Evolutionary conservation across 2,888 invertebrate genomes (phyloP).

Genomic region (Hypsopygia costalis): DNA sequence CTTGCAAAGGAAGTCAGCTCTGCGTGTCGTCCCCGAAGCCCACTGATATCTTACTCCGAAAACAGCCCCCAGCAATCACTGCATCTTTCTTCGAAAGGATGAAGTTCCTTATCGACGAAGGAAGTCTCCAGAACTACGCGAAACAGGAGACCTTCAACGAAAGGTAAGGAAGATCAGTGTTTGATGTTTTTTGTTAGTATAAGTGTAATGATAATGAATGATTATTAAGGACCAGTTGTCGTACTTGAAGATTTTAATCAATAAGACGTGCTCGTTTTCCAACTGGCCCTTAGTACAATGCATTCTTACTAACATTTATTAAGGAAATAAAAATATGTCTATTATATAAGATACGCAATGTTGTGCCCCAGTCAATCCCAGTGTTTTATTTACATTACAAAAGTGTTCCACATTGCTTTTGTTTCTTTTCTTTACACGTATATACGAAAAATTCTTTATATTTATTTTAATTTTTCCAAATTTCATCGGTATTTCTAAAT

Average conservation of each 20-base stretch:
- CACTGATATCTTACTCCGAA: slow-evolving; percentile 95
- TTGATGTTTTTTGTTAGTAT: slow-evolving; percentile 55
- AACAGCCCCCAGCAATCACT: slow-evolving; percentile 97
- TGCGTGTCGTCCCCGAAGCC: slow-evolving; percentile 98
- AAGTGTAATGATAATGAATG: slow-evolving; percentile 14
- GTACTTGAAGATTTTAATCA: slow-evolving; percentile 2
- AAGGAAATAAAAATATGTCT: slow-evolving; percentile 27
- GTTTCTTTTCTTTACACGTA: slow-evolving; percentile 54
- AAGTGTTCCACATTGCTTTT: slow-evolving; percentile 62
- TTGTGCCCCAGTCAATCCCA: slow-evolving; percentile 89
- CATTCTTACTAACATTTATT: slow-evolving; percentile 10
- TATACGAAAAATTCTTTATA: slow-evolving; percentile 27
- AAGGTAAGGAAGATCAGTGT: slow-evolving; percentile 85
- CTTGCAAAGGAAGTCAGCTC: slow-evolving; percentile 91
- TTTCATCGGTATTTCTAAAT: slow-evolving; percentile 22
- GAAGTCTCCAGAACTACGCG: slow-evolving; percentile 98
- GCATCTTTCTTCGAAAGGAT: slow-evolving; percentile 99
- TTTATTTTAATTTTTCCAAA: slow-evolving; percentile 31
- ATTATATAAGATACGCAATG: slow-evolving; percentile 82
- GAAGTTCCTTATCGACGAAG: slow-evolving; percentile 99
- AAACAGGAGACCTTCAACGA: slow-evolving; percentile 97
- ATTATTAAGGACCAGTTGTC: slow-evolving; percentile 12
- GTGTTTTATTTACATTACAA: slow-evolving; percentile 69
- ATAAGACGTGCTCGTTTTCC: slow-evolving; percentile 15
- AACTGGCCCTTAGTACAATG: slow-evolving; percentile 21